Percentiles rank a stretch among this genome's conserved stretches.
Conservation (phyloP, 2,888 invertebrate genomes). For the Carabus problematicus region DNA sequence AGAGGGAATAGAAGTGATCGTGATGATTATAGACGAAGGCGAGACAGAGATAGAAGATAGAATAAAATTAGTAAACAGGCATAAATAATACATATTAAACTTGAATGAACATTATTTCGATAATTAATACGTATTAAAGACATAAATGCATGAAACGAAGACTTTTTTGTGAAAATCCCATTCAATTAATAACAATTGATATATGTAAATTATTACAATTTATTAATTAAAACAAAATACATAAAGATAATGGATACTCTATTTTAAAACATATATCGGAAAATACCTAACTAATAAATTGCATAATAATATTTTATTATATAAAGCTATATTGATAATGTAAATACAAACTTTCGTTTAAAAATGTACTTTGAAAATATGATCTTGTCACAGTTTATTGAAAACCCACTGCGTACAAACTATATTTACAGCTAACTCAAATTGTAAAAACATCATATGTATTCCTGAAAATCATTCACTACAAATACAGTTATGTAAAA, state of each 20-base stretch:
- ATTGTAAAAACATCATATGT: background rate
- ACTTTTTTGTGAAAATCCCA: too few species aligned
- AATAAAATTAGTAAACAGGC: slow-evolving; percentile 7
- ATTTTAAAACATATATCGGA: slow-evolving; percentile 6
- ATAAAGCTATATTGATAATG: slow-evolving; percentile 35
- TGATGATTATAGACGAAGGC: slow-evolving; percentile 27
- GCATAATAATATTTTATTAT: slow-evolving; percentile 33
- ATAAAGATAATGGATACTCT: slow-evolving; percentile 34
- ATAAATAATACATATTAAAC: too few species aligned
- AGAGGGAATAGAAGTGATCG: background rate
- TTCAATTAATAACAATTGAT: too few species aligned
- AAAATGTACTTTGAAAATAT: slow-evolving; percentile 39
- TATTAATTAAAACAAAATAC: slow-evolving; percentile 31
- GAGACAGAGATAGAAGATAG: slow-evolving; percentile 34
- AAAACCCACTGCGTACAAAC: slow-evolving; percentile 36
- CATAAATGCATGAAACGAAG: background rate
- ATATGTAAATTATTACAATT: slow-evolving; percentile 11
- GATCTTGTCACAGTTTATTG: slow-evolving; percentile 29
- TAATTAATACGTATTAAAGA: too few species aligned
- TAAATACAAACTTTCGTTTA: slow-evolving; percentile 34
- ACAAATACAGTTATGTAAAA: too few species aligned
- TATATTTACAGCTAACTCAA: slow-evolving; percentile 31
- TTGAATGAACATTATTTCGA: too few species aligned
- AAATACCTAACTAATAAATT: slow-evolving; percentile 18
- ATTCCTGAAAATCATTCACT: too few species aligned